Conservation (phyloP, 2,888 invertebrate species). For the Patella caerulea region DNA sequence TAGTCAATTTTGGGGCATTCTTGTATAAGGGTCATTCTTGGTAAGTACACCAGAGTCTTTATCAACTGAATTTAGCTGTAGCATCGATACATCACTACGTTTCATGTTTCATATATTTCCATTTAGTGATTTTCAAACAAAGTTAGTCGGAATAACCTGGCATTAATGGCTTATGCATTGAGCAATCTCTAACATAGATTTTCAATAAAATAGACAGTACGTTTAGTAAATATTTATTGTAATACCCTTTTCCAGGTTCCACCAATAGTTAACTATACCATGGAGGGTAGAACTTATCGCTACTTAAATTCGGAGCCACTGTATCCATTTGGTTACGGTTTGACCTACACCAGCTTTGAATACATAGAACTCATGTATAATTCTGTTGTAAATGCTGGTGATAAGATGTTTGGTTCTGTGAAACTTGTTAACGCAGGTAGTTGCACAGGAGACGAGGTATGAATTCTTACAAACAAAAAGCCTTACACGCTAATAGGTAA, state of each 20-base stretch:
- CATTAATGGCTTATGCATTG: too few relatives aligned
- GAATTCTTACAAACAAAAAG: background rate
- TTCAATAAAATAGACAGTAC: too few relatives aligned
- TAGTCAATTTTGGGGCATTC: background rate
- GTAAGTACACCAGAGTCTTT: too few relatives aligned
- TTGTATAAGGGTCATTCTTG: too few relatives aligned
- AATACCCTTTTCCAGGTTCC: slow-evolving; percentile 36
- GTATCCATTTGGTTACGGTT: slow-evolving; percentile 60
- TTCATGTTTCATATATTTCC: too few relatives aligned
- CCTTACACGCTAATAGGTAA: too few relatives aligned
- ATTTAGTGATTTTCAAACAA: too few relatives aligned
- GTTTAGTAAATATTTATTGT: too few relatives aligned
- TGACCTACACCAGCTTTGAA: slow-evolving; percentile 50
- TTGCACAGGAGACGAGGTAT: slow-evolving; percentile 57
- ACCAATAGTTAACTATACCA: slow-evolving; percentile 45
- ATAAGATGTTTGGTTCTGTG: slow-evolving; percentile 48
- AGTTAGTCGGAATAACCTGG: too few relatives aligned
- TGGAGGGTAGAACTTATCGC: slow-evolving; percentile 59
- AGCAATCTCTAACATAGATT: too few relatives aligned
- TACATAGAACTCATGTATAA: slow-evolving; percentile 38
- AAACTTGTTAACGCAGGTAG: slow-evolving; percentile 51
- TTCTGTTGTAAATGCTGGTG: slow-evolving; percentile 44
- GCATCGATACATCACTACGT: too few relatives aligned
- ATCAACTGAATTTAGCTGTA: too few relatives aligned
- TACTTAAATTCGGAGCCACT: slow-evolving; percentile 54